Base-by-base conservation (phyloP, 1,140 invertebrate genomes). In the Bombus sibiricus region DNA sequence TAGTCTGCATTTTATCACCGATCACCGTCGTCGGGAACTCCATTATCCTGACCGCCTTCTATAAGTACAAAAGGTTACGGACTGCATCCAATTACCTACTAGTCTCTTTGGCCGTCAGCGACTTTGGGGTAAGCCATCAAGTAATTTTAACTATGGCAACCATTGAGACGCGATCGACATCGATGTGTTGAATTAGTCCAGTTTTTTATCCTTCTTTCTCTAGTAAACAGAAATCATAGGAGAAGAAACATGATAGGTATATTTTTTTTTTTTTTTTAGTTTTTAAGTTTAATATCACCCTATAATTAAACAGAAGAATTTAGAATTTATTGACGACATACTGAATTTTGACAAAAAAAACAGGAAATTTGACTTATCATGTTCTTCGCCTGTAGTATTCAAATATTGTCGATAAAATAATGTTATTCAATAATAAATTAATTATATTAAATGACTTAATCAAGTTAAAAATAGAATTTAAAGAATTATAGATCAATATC, bases 81-180 rank as follows among this genome's bases (percentile, higher is more conserved):
- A 96, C 96, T 25, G 97, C 97, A 0, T 97, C 97, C 78, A 98
- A 98, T 93, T 96, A 96, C 84, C 95, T 98, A 32, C 96, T 98
- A n/a, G 96, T 97, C 71, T 97, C 97, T 5, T 93, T 98, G 75
- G 97, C 97, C 0, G 95, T 97, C 47, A 97, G 97, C 10, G 97
- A 98, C 93, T 95, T 97, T 32, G 96, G 97, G n/a, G 96, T 98
- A 43, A 94, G 94, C 22, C 6, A 3, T 43, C 1, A 13, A 57
- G 3, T 8, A 68, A 25, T 53, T 80, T 28, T 25, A 53, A 53
- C 47, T 53, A 34, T 13, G 2, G 32, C 8, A 6, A 68, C 15
- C 66, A 10, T 4, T 22, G 34, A 18, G 1, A 8, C 32, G 8
- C 2, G 3, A 66, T 32, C 34, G 9, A 53, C 47, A 53, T 22